A percentile compares a stretch with the other conserved stretches of the same genome.
Conservation (phyloP, 2,888 invertebrate genomes). For the Germaria angustata region DNA sequence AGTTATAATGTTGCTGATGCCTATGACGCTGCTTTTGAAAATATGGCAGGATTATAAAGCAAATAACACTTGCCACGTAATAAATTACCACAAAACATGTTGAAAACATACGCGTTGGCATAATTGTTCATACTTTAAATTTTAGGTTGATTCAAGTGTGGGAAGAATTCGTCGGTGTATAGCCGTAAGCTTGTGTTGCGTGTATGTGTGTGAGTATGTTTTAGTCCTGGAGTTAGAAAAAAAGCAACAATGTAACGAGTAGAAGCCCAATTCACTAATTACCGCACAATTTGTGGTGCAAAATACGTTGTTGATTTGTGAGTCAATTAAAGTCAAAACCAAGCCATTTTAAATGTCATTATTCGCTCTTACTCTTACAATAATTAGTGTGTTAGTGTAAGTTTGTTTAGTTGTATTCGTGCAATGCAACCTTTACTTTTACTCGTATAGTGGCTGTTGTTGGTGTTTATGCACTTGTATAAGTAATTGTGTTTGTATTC, state of each 20-base stretch:
- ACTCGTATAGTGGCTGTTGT: neutral
- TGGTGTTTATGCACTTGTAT: neutral
- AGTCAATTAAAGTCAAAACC: slow-evolving; percentile 78
- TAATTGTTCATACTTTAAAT: slow-evolving; percentile 39
- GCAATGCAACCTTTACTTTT: slow-evolving; percentile 15
- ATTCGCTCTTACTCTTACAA: slow-evolving; percentile 15
- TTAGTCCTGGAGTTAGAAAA: slow-evolving; percentile 27
- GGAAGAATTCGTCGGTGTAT: neutral
- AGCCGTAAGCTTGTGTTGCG: neutral
- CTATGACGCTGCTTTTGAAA: slow-evolving; percentile 61
- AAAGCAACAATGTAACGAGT: slow-evolving; percentile 13
- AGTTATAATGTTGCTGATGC: slow-evolving; percentile 19
- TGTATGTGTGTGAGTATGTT: slow-evolving; percentile 8
- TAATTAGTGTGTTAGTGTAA: too few relatives aligned
- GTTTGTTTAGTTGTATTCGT: neutral
- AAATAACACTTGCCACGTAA: slow-evolving; percentile 72
- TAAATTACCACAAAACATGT: slow-evolving; percentile 74
- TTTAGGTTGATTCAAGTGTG: slow-evolving; percentile 59
- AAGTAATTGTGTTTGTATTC: neutral
- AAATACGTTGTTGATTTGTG: slow-evolving; percentile 79
- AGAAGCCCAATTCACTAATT: slow-evolving; percentile 70
- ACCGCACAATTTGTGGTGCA: slow-evolving; percentile 75
- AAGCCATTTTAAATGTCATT: slow-evolving; percentile 69
- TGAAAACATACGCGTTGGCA: slow-evolving; percentile 64
- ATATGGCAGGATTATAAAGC: slow-evolving; percentile 64